Conservation (phyloP, 2,888 invertebrate species). For the Ormyrus thymus region DNA sequence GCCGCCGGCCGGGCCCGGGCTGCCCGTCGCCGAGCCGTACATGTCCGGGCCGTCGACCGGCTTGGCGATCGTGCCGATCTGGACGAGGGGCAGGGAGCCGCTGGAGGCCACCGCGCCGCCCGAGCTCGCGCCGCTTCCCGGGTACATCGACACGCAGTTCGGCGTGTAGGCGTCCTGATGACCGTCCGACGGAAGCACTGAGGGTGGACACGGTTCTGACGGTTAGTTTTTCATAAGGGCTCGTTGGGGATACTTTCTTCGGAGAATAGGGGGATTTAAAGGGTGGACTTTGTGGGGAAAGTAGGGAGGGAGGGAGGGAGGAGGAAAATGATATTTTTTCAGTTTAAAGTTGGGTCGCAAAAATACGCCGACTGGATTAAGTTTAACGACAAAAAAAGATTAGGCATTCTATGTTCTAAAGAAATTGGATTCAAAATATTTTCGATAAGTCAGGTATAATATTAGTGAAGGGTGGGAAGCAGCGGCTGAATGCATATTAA, state of each 20-base stretch:
- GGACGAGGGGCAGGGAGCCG: constrained; percentile 63
- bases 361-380: too few relatives aligned
- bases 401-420: too few relatives aligned
- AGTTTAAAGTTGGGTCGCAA: too few relatives aligned
- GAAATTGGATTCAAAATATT: too few relatives aligned
- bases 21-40: constrained; percentile 42
- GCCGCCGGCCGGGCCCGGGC: constrained; percentile 64
- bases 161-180: constrained; percentile 70
- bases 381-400: too few relatives aligned
- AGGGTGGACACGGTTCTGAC: background rate
- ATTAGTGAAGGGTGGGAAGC: too few relatives aligned
- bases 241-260: too few relatives aligned
- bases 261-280: background rate
- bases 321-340: background rate
- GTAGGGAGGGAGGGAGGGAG: background rate
- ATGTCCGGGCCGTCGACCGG: constrained; percentile 59
- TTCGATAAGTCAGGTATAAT: too few relatives aligned
- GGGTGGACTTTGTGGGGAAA: background rate
- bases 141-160: constrained; percentile 72
- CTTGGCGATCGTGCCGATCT: constrained; percentile 63
- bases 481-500: too few relatives aligned
- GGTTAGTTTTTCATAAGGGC: background rate
- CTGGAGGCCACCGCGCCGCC: constrained; percentile 23
- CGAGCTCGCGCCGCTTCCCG: constrained; percentile 62
- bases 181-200: constrained; percentile 71